These are phyloP conservation scores for Drosophila infuscata DNA, from an alignment of 2,888 invertebrate species.

Conservation along the genomic window DNA sequence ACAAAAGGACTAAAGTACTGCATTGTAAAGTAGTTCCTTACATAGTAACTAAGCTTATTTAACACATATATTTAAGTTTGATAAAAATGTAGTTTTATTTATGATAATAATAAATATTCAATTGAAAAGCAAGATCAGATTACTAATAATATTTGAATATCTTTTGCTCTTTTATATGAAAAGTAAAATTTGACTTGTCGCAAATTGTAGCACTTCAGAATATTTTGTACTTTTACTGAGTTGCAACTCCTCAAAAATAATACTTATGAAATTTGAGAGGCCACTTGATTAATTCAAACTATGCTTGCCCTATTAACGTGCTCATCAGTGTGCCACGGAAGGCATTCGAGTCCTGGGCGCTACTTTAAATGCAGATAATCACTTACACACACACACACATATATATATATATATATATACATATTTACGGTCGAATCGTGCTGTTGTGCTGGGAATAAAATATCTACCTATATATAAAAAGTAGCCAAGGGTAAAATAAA, in stretches of 20 bases:
- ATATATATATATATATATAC: not conserved
- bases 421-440: conserved; percentile 16
- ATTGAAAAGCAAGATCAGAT: not conserved
- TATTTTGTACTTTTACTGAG: not conserved
- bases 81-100: not conserved
- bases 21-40: not conserved
- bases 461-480: conserved; percentile 64
- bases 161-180: not conserved
- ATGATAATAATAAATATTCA: not conserved
- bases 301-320: conserved; percentile 3
- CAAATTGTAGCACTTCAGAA: not conserved
- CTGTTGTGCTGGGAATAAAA: conserved; percentile 66
- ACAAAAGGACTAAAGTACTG: not conserved
- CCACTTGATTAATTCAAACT: not conserved
- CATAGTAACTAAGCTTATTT: not conserved
- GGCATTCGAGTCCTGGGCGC: conserved; percentile 5
- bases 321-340: conserved; percentile 14
- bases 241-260: not conserved
- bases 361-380: conserved; percentile 64
- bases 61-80: not conserved
- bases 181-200: not conserved
- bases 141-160: not conserved
- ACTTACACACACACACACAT: conserved; percentile 30
- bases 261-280: not conserved
- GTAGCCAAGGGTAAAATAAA: conserved; percentile 75